Evolutionary conservation across 2,797 vertebrate genomes (phyloP), one percentile per base, ranked within the genome.

Genomic region (Denticeps clupeoides): DNA sequence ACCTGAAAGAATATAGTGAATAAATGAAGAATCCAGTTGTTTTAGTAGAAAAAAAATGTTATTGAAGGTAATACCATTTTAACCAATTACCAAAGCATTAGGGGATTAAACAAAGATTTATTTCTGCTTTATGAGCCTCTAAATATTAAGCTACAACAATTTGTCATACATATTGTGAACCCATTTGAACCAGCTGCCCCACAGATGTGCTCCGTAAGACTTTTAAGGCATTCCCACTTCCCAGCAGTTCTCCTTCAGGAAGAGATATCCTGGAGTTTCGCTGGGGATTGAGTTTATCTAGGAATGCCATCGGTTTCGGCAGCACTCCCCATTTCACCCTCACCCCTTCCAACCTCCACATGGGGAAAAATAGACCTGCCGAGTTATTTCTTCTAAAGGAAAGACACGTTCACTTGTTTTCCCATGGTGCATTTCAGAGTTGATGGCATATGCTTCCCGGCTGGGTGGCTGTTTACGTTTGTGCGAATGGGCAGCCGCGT

Each of bases 401-500:
- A 47, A 25, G 12, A 53, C 51, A 42, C 53, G 6, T 27, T 26
- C 29, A 10, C 42, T 24, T 21, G 41, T 18, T 35, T 31, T 38
- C 13, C 32, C 35, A 52, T 21, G 64, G 63, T 45, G 58, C 38
- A 32, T 60, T 65, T 57, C 64, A 64, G 69, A 67, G 58, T 51
- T 63, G 63, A 70, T 75, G 62, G 58, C 72, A 77, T 77, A 72
- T 76, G 75, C 67, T 72, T 72, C 75, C 70, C 72, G 69, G 69
- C 71, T 73, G 73, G 63, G 59, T 51, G 65, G 66, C 64, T 73
- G 73, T 75, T 77, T 77, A 71, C 68, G 75, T 81, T 71, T 70
- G 64, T 66, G 68, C 63, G 69, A 77, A 74, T 78, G 77, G 72
- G 77, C 68, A 75, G 71, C 57, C 32, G 74, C 80, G 71, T 81